Base-by-base conservation (phyloP, 2,888 invertebrate genomes). In the Lasioglossum marginatum region DNA sequence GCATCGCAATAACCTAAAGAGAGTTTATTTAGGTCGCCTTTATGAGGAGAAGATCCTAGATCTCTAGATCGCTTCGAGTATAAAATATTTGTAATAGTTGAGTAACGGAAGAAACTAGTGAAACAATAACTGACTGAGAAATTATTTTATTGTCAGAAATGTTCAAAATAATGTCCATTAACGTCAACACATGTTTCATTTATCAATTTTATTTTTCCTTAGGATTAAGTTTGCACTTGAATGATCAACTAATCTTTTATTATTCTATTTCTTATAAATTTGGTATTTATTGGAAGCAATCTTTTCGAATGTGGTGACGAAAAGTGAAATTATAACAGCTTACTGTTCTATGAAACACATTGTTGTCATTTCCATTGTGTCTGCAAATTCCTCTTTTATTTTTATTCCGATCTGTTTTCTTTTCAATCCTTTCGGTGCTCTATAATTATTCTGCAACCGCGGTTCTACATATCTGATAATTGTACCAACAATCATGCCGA, bases 401-500 rank as follows among this genome's bases (percentile, higher is more conserved):
- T 45, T 1, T 23, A 8, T 31, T 19, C n/a, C 16, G 5, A 66
- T 45, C 23, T 45, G 4, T 6, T n/a, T 37, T 27, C n/a, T 66
- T 19, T 34, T 34, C 31, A 34, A 31, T 23, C 16, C 19, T 77
- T 34, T 60, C 63, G 68, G 68, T 70, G 73, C 68, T 16, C n/a
- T 60, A 40, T 70, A 77, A 73, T 83, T 74, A 74, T 57, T 77
- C 16, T 52, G 57, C 34, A 66, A 80, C 48, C 70, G 60, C 23
- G 66, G 34, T 19, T 66, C 23, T 19, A 71, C 48, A 60, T 37
- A 48, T 72, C 23, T 77, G 81, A 74, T 81, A 81, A 74, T 70
- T 37, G 31, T 40, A 52, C 45, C 37, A 81, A 81, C 77, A 77
- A 83, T 77, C 72, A 68, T 48, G 72, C 4, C 66, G 83, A 81